Conservation (phyloP, 2,888 invertebrate species). For the Himalopsyche kuldschensis region DNA sequence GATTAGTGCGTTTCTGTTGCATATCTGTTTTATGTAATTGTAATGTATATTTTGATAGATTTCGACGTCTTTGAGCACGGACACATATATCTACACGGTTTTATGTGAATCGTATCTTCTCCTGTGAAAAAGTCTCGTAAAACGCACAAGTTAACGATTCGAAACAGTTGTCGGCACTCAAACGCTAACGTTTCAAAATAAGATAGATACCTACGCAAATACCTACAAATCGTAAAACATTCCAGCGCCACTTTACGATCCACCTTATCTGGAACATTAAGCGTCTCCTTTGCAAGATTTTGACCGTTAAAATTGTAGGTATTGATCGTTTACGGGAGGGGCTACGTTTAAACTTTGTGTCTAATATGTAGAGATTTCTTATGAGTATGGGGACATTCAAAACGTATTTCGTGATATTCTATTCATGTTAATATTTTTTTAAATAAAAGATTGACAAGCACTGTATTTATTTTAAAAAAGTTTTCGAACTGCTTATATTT, state of each 20-base stretch:
- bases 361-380: background rate
- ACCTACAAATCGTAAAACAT: background rate
- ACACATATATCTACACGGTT: background rate
- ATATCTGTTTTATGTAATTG: no score
- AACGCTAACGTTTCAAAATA: background rate
- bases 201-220: background rate
- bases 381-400: no score
- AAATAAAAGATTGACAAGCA: no score
- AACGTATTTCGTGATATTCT: no score
- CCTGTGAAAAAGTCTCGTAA: background rate
- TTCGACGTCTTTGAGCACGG: background rate
- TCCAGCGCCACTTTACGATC: background rate
- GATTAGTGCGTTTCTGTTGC: no score
- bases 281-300: background rate
- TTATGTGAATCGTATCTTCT: background rate
- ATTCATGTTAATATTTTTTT: no score
- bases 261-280: background rate
- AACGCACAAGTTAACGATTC: background rate
- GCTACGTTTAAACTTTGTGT: background rate
- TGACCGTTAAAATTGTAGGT: background rate
- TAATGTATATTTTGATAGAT: background rate
- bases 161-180: background rate
- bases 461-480: no score
- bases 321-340: background rate
- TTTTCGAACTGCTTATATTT: no score